A percentile compares a stretch with the other conserved stretches of the same genome.
Conservation (phyloP, 2,113 vertebrate genomes). For the Scomber japonicus region DNA sequence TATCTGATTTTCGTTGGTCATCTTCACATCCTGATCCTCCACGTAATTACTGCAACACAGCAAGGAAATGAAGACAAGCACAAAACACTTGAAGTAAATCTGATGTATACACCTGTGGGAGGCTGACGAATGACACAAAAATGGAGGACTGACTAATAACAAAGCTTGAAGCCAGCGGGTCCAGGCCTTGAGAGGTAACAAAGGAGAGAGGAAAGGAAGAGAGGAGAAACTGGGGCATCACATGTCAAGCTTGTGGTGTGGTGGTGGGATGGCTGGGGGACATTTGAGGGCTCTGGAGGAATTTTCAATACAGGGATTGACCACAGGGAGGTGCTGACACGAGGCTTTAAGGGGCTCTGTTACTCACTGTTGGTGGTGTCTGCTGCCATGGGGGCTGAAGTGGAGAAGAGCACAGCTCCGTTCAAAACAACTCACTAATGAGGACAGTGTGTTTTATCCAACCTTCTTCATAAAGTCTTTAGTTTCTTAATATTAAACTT, state of each 20-base stretch:
- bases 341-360: slow-evolving; percentile 37
- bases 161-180: slow-evolving; percentile 45
- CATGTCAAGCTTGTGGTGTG: slow-evolving; percentile 36
- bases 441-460: neutral
- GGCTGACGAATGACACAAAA: neutral
- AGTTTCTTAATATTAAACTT: neutral
- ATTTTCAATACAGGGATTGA: slow-evolving; percentile 53
- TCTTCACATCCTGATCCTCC: slow-evolving; percentile 96
- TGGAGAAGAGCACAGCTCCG: slow-evolving; percentile 72
- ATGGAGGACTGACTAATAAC: slow-evolving; percentile 39
- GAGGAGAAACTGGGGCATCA: slow-evolving; percentile 29
- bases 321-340: slow-evolving; percentile 72
- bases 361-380: slow-evolving; percentile 80
- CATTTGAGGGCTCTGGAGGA: slow-evolving; percentile 37
- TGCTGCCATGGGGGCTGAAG: slow-evolving; percentile 76
- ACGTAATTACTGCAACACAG: slow-evolving; percentile 86
- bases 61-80: slow-evolving; percentile 22
- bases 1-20: slow-evolving; percentile 96
- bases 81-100: neutral
- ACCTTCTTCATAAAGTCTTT: neutral
- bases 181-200: slow-evolving; percentile 31
- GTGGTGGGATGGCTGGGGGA: slow-evolving; percentile 35
- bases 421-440: slow-evolving; percentile 45
- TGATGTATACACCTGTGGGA: neutral
- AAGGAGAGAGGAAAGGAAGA: neutral